Evolutionary conservation across 2,888 invertebrate species (phyloP), one percentile per base, ranked within the genome.

Genomic region (Lycia hirtaria): DNA sequence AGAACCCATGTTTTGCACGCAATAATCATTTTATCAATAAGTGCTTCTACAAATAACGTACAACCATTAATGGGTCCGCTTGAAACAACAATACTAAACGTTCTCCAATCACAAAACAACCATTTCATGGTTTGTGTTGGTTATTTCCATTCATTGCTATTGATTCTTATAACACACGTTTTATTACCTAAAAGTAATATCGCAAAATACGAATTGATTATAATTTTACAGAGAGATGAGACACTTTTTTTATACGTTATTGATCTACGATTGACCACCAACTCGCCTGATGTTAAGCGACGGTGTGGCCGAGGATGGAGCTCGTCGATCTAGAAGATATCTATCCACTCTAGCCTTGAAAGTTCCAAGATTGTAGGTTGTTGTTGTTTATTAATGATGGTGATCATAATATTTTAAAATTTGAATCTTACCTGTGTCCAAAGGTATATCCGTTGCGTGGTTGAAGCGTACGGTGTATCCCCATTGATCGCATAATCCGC

Each of bases 401-500:
- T n/a, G n/a, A n/a, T n/a, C n/a, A n/a, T n/a, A n/a, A n/a, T n/a
- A n/a, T n/a, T n/a, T n/a, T n/a, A n/a, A n/a, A n/a, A n/a, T n/a
- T n/a, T n/a, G n/a, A n/a, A 37, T 65, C 81, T 78, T 64, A 92
- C 91, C 89, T 92, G 91, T 55, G 87, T 90, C 85, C 85, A 87
- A 52, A 92, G 70, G 64, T 75, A 89, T 17, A 86, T 87, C 37
- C 92, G 91, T 78, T 93, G 93, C 51, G 93, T 94, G 38, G 94
- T 93, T 35, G 93, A 88, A 20, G 71, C 76, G 68, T 93, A 94
- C 4, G 93, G 74, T 32, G 66, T 67, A 33, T 90, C 90, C 20
- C 84, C 88, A 67, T 90, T 90, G 71, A 88, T 87, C n/a, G 81
- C 66, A 64, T 81, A 87, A 50, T 90, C 88, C 20, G 78, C 70